phyloP scores from a whole-genome alignment of 2,888 invertebrate species.

The Meiosimyza platycephala region DNA sequence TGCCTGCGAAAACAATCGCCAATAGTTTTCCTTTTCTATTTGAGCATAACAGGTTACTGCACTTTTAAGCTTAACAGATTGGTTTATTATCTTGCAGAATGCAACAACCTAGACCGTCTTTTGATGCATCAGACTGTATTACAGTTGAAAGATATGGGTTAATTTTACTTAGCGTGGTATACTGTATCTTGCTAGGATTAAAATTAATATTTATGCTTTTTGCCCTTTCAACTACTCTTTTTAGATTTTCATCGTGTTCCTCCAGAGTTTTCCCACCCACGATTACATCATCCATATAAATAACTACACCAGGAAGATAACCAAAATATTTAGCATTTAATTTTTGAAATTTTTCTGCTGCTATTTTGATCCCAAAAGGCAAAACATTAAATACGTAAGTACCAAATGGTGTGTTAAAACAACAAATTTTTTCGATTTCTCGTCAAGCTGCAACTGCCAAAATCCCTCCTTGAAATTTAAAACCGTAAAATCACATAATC shows the following conservation, averaged over 20 bases:
- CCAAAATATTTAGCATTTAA: background rate
- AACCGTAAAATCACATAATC: background rate
- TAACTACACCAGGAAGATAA: no score
- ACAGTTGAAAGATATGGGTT: background rate
- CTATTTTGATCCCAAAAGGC: background rate
- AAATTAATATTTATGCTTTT: background rate
- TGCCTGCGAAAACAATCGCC: conserved; percentile 34
- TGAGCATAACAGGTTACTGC: conserved; percentile 39
- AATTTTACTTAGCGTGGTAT: background rate
- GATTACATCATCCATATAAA: background rate
- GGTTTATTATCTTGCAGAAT: conserved; percentile 2
- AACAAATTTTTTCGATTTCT: background rate
- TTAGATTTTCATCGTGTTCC: background rate
- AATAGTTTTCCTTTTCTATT: conserved; percentile 47
- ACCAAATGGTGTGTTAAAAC: background rate
- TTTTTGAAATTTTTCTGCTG: background rate
- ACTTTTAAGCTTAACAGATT: background rate
- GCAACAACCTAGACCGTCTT: background rate
- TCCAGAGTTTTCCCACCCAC: background rate
- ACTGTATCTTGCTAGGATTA: background rate
- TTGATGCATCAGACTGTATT: background rate
- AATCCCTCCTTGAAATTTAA: background rate
- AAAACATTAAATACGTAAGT: background rate
- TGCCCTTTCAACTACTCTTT: background rate
- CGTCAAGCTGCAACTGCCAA: background rate